Percentiles rank a stretch among this genome's conserved stretches.
Conservation (phyloP, 2,113 vertebrate genomes). For the Camelus dromedarius region DNA sequence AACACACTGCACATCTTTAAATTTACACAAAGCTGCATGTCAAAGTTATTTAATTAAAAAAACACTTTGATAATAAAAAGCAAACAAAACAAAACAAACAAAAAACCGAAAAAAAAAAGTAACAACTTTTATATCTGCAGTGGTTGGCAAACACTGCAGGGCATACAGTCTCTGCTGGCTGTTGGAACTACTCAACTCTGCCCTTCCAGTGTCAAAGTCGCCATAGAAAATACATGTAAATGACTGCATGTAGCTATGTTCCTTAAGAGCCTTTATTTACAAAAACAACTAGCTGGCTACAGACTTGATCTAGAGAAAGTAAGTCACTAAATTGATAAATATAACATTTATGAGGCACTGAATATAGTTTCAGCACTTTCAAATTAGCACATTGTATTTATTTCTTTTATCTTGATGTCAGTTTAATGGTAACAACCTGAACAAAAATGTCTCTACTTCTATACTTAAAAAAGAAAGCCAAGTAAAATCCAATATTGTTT, state of each 20-base stretch:
- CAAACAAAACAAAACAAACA: not conserved
- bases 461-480: slow-evolving; percentile 62
- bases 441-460: slow-evolving; percentile 66
- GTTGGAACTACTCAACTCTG: not conserved
- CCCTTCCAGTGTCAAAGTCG: not conserved
- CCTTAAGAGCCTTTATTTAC: not conserved
- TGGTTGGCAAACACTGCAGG: not conserved
- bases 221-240: not conserved
- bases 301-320: not conserved
- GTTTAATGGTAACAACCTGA: slow-evolving; percentile 28
- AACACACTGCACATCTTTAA: not conserved
- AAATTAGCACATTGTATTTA: slow-evolving; percentile 47
- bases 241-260: not conserved
- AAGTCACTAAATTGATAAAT: not conserved
- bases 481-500: slow-evolving; percentile 78
- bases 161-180: not conserved
- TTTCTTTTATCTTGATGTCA: slow-evolving; percentile 31
- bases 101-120: not conserved
- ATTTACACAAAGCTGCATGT: too few relatives aligned
- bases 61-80: not conserved
- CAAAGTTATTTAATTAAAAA: not conserved
- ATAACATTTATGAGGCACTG: not conserved
- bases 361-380: not conserved
- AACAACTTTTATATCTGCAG: not conserved
- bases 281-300: not conserved